Percentiles rank a stretch among this genome's conserved stretches.
Evolutionary conservation across 2,797 vertebrate species (phyloP).

Genomic region (Sternarchorhynchus goeldii): DNA sequence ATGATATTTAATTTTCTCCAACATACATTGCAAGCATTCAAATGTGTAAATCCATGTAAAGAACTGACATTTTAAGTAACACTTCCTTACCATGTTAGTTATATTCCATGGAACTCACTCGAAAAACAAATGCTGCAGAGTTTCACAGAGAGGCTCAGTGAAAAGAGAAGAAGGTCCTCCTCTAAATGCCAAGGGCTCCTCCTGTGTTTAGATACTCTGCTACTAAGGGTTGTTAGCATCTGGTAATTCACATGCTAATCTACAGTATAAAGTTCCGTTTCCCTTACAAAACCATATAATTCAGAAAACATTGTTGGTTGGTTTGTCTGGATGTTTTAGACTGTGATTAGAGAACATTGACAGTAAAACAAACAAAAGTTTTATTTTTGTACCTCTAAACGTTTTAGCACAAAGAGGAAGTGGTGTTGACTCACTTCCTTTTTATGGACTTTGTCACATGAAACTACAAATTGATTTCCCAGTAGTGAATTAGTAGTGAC

Average conservation of each 20-base stretch:
- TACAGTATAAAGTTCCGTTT: background rate
- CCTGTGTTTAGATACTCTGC: background rate
- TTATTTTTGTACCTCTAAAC: conserved; percentile 13
- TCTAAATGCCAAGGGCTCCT: background rate
- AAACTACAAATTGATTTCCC: background rate
- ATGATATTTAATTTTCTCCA: background rate
- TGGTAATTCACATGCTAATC: conserved; percentile 11
- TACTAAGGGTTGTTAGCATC: background rate
- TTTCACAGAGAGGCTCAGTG: background rate
- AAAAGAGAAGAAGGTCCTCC: conserved; percentile 48
- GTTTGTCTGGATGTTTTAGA: background rate
- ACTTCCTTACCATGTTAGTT: conserved; percentile 52
- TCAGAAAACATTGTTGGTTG: background rate
- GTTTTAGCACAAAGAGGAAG: conserved; percentile 57
- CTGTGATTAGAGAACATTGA: background rate
- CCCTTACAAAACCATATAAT: background rate
- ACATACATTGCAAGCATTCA: background rate
- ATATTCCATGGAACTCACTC: conserved; percentile 10
- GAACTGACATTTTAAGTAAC: background rate
- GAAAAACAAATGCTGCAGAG: background rate
- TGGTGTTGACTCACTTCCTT: conserved; percentile 64
- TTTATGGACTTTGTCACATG: conserved; percentile 43
- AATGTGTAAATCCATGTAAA: background rate
- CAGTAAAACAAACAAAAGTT: background rate
- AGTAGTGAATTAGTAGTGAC: background rate